phyloP scores from a whole-genome alignment of 2,888 invertebrate genomes.

The Meta bourneti region DNA sequence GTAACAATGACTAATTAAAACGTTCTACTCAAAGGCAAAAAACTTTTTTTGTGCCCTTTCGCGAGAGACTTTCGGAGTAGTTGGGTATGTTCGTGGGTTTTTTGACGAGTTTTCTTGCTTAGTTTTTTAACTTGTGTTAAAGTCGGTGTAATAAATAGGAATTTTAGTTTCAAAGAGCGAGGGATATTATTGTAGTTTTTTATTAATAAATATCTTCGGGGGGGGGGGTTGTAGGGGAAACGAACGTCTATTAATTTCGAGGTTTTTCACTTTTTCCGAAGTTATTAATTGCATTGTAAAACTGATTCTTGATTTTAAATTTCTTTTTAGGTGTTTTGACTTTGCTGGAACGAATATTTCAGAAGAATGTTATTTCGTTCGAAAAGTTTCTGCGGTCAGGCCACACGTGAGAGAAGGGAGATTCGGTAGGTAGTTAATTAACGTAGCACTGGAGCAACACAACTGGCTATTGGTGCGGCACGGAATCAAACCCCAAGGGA shows the following conservation, averaged over 20 bases:
- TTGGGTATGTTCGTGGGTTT: not conserved
- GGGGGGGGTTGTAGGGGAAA: not conserved
- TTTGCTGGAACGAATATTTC: no score
- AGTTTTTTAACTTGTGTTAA: not conserved
- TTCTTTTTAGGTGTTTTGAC: no score
- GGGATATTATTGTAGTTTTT: not conserved
- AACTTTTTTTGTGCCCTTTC: constrained; percentile 6
- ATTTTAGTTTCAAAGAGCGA: constrained; percentile 1
- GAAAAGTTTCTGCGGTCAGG: no score
- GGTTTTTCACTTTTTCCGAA: not conserved
- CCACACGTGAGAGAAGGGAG: no score
- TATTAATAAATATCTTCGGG: constrained; percentile 2
- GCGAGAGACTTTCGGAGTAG: not conserved
- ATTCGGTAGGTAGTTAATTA: no score
- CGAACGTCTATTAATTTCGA: constrained; percentile 2
- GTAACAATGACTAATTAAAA: constrained; percentile 72
- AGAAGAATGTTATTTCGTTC: no score
- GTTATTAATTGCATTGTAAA: constrained; percentile 1
- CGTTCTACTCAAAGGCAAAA: constrained; percentile 18
- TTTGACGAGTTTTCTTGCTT: not conserved
- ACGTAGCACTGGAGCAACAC: no score
- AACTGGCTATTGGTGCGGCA: no score
- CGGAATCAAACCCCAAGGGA: no score
- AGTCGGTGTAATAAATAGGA: constrained; percentile 15
- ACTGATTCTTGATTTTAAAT: not conserved